Evolutionary conservation across 2,113 vertebrate species (phyloP).

Genomic region (Seriola quinqueradiata): DNA sequence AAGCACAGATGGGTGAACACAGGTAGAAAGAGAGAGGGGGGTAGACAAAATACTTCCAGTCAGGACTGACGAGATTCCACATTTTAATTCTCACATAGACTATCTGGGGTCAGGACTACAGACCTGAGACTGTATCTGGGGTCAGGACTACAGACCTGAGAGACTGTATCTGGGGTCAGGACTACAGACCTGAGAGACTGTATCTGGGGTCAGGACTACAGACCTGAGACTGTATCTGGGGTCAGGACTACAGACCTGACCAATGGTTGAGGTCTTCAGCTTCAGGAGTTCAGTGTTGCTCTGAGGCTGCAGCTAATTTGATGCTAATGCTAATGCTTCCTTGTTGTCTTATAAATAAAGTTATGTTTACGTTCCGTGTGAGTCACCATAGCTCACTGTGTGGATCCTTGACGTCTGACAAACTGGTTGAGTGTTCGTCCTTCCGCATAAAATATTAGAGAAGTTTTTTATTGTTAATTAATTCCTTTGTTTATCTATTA

Average conservation of each 20-base stretch:
- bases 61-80: neutral
- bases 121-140: no score
- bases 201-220: no score
- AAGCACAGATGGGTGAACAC: neutral
- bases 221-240: neutral
- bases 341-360: neutral
- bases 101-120: neutral
- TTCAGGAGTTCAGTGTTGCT: neutral
- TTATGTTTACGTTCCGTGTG: neutral
- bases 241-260: neutral
- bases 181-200: no score
- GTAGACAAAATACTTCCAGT: conserved; percentile 62
- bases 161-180: no score
- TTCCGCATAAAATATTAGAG: no score
- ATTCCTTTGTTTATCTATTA: no score
- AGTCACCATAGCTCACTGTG: neutral
- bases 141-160: no score
- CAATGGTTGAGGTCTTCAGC: neutral
- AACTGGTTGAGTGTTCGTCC: no score
- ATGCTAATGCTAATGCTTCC: neutral
- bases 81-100: neutral
- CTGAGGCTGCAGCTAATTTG: neutral
- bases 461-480: no score
- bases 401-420: neutral
- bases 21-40: conserved; percentile 17